phyloP scores from a whole-genome alignment of 1,140 invertebrate genomes.

The Lithobius niger region DNA sequence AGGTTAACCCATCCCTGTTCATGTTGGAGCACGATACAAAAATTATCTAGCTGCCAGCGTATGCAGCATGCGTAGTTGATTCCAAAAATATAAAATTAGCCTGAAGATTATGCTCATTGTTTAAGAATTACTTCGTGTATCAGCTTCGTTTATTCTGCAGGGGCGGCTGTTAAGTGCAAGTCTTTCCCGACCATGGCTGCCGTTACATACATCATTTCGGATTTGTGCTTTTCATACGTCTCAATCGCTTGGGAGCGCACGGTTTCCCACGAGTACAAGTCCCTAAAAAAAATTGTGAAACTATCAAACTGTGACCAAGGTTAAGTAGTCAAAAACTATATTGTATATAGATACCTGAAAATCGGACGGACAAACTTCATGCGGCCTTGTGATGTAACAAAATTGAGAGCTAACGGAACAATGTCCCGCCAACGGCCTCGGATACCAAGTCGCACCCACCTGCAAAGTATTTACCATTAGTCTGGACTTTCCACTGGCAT shows the following conservation, averaged over 20 bases:
- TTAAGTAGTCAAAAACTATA: neutral
- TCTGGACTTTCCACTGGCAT: too few species aligned
- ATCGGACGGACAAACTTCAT: conserved; percentile 83
- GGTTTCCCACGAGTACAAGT: conserved; percentile 64
- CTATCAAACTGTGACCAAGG: neutral
- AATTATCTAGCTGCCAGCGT: too few species aligned
- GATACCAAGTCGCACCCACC: conserved; percentile 64
- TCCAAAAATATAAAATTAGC: too few species aligned
- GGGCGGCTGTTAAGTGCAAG: too few species aligned
- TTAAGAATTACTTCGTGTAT: too few species aligned
- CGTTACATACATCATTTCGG: conserved; percentile 68
- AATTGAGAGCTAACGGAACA: conserved; percentile 49
- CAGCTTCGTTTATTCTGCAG: too few species aligned
- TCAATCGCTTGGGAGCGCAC: conserved; percentile 49
- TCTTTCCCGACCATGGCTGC: conserved; percentile 59
- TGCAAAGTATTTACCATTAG: conserved; percentile 7
- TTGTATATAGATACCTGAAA: conserved; percentile 40
- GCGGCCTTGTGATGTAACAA: conserved; percentile 67
- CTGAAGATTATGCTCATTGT: too few species aligned
- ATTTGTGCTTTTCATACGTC: conserved; percentile 52
- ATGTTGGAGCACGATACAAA: too few species aligned
- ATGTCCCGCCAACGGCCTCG: conserved; percentile 51
- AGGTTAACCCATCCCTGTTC: too few species aligned
- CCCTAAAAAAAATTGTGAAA: conserved; percentile 35
- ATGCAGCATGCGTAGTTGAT: too few species aligned